Percentiles rank a stretch among this genome's conserved stretches.
These are phyloP conservation scores for Montipora capitata DNA, from an alignment of 92 coral and sea anemone species.

Conservation along the genomic window DNA sequence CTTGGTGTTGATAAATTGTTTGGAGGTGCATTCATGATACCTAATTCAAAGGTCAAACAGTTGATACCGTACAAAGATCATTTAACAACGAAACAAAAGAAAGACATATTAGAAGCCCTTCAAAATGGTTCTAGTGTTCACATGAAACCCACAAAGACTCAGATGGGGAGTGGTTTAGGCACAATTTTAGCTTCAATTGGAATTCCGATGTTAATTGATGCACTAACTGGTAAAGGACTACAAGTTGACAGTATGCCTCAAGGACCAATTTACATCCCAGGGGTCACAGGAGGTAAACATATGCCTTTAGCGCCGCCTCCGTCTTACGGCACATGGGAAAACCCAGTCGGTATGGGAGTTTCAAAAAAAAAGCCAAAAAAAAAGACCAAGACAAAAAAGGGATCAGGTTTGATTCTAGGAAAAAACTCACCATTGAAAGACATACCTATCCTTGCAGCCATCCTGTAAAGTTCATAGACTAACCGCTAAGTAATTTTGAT, in stretches of 20 bases:
- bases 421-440: too few species aligned
- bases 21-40: neutral
- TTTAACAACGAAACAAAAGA: neutral
- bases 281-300: too few species aligned
- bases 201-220: neutral
- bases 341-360: too few species aligned
- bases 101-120: neutral
- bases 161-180: neutral
- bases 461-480: too few species aligned
- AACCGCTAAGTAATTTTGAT: too few species aligned
- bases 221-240: neutral
- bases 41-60: neutral
- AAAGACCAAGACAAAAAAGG: neutral
- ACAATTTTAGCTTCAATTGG: neutral
- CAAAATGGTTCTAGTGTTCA: neutral
- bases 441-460: too few species aligned
- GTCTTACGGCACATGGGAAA: too few species aligned
- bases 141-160: neutral
- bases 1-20: neutral
- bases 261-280: neutral
- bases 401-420: neutral
- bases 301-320: too few species aligned
- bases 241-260: neutral
- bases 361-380: too few species aligned
- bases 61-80: neutral